Conservation (phyloP, 2,888 invertebrate species). For the Parnassius smintheus region DNA sequence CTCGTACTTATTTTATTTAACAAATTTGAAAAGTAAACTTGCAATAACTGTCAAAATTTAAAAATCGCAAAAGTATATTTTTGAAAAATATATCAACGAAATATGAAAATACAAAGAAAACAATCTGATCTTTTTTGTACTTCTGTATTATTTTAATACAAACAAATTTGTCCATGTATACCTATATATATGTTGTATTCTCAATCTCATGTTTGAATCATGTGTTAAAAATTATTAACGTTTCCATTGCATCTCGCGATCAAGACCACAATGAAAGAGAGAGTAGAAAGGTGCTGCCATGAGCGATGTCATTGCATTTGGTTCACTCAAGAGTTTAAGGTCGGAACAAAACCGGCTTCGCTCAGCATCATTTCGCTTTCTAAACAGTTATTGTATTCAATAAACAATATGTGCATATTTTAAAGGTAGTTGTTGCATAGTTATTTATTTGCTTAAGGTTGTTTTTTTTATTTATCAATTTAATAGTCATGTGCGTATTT, state of each 20-base stretch:
- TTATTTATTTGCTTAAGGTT: no score
- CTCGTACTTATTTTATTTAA: no score
- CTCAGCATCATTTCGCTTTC: conserved; percentile 63
- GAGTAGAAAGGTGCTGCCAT: conserved; percentile 47
- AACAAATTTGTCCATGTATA: no score
- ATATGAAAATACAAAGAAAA: no score
- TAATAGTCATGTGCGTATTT: no score
- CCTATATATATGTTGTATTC: no score
- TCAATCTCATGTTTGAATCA: no score
- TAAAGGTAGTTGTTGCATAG: not conserved
- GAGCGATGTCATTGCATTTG: conserved; percentile 30
- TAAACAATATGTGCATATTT: not conserved
- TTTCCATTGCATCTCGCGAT: conserved; percentile 6
- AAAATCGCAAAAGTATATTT: not conserved
- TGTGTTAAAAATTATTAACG: not conserved
- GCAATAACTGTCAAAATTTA: not conserved
- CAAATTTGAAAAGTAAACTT: not conserved
- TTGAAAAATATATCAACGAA: no score
- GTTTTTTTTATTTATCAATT: no score
- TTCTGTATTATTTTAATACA: no score
- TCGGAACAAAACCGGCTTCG: conserved; percentile 50
- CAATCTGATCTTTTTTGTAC: no score
- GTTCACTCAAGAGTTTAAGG: conserved; percentile 57
- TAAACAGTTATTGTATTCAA: conserved; percentile 31
- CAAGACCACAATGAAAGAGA: conserved; percentile 1